Conservation (phyloP, 53 echinoderm and acorn worm genomes). For the Stichopus horrens region DNA sequence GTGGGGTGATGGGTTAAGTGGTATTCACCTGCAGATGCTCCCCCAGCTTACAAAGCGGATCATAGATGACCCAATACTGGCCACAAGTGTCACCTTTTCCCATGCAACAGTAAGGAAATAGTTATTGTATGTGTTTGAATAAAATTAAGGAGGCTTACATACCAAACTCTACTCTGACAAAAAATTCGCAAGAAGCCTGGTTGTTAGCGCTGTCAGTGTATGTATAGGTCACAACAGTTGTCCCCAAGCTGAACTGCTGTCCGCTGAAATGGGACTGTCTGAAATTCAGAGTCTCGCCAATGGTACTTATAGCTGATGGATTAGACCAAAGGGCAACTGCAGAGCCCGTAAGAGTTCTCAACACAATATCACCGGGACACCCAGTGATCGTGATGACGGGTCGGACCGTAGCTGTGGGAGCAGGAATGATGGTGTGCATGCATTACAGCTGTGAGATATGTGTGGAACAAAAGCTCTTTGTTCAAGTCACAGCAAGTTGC, state of each 20-base stretch:
- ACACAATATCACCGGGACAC: slow-evolving; percentile 18
- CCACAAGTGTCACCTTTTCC: no score
- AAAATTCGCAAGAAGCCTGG: slow-evolving; percentile 21
- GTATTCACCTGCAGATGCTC: no score
- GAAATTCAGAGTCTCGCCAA: slow-evolving; percentile 13
- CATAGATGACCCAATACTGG: no score
- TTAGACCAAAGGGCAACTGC: slow-evolving; percentile 22
- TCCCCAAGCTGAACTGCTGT: slow-evolving; percentile 14
- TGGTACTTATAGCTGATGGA: slow-evolving; percentile 10
- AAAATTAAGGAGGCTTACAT: not conserved
- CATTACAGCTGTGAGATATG: no score
- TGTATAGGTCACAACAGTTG: slow-evolving; percentile 12
- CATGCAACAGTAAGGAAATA: no score
- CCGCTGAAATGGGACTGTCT: slow-evolving; percentile 9
- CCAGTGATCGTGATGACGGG: not conserved
- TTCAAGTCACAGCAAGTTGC: no score
- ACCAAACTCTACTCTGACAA: slow-evolving; percentile 12
- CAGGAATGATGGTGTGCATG: not conserved
- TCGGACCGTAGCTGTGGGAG: not conserved
- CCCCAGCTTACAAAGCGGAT: no score
- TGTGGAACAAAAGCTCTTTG: no score
- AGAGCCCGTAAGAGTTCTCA: not conserved
- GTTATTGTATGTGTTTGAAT: no score
- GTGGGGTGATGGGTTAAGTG: no score
- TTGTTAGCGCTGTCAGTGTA: not conserved